Evolutionary conservation across 2,888 invertebrate genomes (phyloP).

Genomic region (Osedax fenrisi): DNA sequence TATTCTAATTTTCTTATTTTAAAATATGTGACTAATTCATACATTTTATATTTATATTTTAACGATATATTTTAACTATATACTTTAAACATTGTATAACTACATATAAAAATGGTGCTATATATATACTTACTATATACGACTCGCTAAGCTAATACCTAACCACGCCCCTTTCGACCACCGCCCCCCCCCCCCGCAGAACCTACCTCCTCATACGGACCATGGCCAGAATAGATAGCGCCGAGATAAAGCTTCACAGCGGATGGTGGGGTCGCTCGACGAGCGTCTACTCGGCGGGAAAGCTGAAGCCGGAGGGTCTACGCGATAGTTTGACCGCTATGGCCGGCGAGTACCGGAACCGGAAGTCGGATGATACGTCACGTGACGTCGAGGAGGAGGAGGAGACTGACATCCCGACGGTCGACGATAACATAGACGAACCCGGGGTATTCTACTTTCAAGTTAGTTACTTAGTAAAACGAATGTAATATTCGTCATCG

Average conservation of each 20-base stretch:
- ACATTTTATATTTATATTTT: no score
- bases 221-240: constrained; percentile 36
- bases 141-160: no score
- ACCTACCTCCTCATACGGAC: constrained; percentile 36
- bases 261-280: constrained; percentile 39
- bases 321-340: constrained; percentile 33
- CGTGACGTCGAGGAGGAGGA: constrained; percentile 10
- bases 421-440: constrained; percentile 33
- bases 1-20: no score
- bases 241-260: constrained; percentile 37
- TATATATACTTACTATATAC: no score
- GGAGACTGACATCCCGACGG: constrained; percentile 9
- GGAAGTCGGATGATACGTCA: constrained; percentile 29
- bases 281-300: constrained; percentile 36
- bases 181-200: background rate
- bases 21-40: no score
- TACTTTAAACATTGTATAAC: no score
- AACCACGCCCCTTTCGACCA: background rate
- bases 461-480: constrained; percentile 34
- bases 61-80: no score
- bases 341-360: constrained; percentile 32
- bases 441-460: constrained; percentile 37
- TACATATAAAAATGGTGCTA: no score
- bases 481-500: no score
- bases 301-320: constrained; percentile 35